Evolutionary conservation across 2,113 vertebrate species (phyloP).

Genomic region (Egretta garzetta): DNA sequence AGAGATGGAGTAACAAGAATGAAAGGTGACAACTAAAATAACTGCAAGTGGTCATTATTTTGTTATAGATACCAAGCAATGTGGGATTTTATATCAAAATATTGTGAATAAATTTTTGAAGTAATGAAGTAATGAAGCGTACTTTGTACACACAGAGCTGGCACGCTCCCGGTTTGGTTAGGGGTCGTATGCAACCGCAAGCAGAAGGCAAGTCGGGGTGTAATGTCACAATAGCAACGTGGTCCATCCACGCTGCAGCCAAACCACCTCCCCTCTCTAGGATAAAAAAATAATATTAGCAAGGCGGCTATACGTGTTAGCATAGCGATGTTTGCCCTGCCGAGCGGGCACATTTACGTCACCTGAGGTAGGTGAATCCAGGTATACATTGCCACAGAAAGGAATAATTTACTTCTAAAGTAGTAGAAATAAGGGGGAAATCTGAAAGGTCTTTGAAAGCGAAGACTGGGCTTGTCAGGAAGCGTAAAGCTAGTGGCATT

Average conservation of each 20-base stretch:
- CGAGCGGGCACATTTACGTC: not conserved
- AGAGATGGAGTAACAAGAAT: not conserved
- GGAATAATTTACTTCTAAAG: not conserved
- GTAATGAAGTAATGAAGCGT: not conserved
- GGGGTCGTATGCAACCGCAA: not conserved
- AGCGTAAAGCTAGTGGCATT: not conserved
- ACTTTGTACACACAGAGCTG: not conserved
- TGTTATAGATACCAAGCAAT: not conserved
- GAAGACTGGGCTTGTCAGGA: not conserved
- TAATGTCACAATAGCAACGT: not conserved
- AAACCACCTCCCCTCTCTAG: not conserved
- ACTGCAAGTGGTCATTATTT: not conserved
- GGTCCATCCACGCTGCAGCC: not conserved
- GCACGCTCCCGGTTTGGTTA: too few relatives aligned
- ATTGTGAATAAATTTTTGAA: not conserved
- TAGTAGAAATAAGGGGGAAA: not conserved
- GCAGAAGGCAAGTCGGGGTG: too few relatives aligned
- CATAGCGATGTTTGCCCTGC: not conserved
- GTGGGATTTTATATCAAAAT: not conserved
- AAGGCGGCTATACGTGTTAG: too few relatives aligned
- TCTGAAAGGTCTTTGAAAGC: not conserved
- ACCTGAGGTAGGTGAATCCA: not conserved
- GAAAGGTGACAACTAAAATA: not conserved
- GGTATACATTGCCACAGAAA: not conserved
- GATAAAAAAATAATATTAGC: not conserved